A percentile compares a stretch with the other conserved stretches of the same genome.
phyloP scores from a whole-genome alignment of 2,888 invertebrate genomes.

The Pyrrhia umbra region DNA sequence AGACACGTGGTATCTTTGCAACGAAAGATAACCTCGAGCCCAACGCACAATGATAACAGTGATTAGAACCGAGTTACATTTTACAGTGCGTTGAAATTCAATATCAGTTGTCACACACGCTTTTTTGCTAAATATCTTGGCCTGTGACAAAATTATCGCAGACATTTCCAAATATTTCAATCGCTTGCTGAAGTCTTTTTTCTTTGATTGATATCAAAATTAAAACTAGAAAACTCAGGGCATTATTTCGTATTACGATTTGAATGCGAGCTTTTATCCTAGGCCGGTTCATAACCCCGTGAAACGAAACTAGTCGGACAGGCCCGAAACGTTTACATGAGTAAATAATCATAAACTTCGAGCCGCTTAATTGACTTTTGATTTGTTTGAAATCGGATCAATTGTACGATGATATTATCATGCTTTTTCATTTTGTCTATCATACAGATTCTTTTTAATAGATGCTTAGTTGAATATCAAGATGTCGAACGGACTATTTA shows the following conservation, averaged over 20 bases:
- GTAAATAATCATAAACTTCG: neutral
- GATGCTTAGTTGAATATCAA: too few relatives aligned
- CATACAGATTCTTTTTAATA: too few relatives aligned
- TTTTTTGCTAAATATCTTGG: constrained; percentile 2
- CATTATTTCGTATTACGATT: too few relatives aligned
- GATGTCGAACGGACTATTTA: too few relatives aligned
- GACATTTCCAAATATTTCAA: neutral
- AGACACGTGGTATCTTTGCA: constrained; percentile 66
- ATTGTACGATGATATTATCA: neutral
- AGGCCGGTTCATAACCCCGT: neutral
- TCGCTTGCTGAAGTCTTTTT: too few relatives aligned
- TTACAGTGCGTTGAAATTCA: constrained; percentile 49
- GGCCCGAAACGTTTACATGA: neutral
- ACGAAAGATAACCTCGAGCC: constrained; percentile 62
- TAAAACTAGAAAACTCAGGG: too few relatives aligned
- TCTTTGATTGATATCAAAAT: too few relatives aligned
- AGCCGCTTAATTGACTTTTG: neutral
- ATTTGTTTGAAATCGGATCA: constrained; percentile 1
- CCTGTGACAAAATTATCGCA: neutral
- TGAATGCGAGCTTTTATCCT: too few relatives aligned
- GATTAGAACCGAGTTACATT: constrained; percentile 53
- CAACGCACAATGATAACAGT: constrained; percentile 61
- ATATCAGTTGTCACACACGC: constrained; percentile 24
- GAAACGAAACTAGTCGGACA: neutral
- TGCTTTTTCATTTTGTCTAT: neutral